phyloP scores from a whole-genome alignment of 2,888 invertebrate genomes.

The Dilophus febrilis region DNA sequence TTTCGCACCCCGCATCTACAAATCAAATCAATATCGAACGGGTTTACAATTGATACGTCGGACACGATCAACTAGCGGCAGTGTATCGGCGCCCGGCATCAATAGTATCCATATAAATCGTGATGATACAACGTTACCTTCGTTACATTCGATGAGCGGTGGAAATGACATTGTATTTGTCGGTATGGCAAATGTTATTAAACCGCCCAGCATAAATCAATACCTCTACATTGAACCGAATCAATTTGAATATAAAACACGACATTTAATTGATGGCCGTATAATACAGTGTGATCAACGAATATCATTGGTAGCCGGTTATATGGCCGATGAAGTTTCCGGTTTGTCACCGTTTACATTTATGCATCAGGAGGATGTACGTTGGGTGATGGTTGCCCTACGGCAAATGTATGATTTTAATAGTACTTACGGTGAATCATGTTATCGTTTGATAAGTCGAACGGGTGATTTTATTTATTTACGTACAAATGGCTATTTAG shows the following conservation, averaged over 20 bases:
- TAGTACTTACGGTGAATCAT: slow-evolving; percentile 70
- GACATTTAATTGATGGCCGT: slow-evolving; percentile 75
- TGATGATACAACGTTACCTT: slow-evolving; percentile 35
- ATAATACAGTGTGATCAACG: slow-evolving; percentile 84
- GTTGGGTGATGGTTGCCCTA: slow-evolving; percentile 75
- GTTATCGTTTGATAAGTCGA: slow-evolving; percentile 64
- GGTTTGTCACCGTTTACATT: slow-evolving; percentile 78
- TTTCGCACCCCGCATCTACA: slow-evolving; percentile 34
- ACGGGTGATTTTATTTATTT: slow-evolving; percentile 75
- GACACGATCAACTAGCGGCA: slow-evolving; percentile 24
- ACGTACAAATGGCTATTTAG: slow-evolving; percentile 67
- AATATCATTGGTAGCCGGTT: slow-evolving; percentile 75
- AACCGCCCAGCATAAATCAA: slow-evolving; percentile 51
- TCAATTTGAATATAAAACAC: slow-evolving; percentile 74
- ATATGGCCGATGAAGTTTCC: slow-evolving; percentile 74
- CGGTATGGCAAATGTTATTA: slow-evolving; percentile 54
- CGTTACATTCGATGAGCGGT: slow-evolving; percentile 34
- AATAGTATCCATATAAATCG: no score
- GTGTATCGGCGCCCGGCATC: no score
- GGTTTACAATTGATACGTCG: slow-evolving; percentile 32
- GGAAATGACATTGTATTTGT: slow-evolving; percentile 52
- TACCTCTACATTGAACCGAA: slow-evolving; percentile 42
- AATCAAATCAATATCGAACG: slow-evolving; percentile 28
- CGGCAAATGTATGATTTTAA: slow-evolving; percentile 78
- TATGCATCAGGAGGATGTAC: slow-evolving; percentile 79